These are phyloP conservation scores for Limonius californicus DNA, from an alignment of 1,140 invertebrate genomes.

Conservation along the genomic window DNA sequence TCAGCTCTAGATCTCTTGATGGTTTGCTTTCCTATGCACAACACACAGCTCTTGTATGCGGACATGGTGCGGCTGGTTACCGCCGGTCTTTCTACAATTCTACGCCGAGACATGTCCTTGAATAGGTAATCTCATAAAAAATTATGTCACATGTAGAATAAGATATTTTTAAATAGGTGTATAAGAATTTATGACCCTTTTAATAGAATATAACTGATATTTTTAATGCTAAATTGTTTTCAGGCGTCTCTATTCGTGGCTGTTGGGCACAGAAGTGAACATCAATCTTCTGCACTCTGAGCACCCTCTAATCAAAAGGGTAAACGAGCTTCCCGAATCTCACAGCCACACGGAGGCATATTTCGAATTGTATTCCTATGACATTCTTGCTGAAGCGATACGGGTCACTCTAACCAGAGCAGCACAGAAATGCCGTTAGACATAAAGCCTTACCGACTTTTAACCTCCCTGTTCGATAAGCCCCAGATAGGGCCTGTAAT, in stretches of 20 bases:
- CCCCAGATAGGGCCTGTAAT: slow-evolving; percentile 83
- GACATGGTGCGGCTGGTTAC: slow-evolving; percentile 78
- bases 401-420: slow-evolving; percentile 59
- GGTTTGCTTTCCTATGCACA: slow-evolving; percentile 83
- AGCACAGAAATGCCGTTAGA: slow-evolving; percentile 59
- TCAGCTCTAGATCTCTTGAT: slow-evolving; percentile 82
- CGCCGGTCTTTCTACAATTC: slow-evolving; percentile 76
- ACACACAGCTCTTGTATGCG: slow-evolving; percentile 66
- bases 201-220: no score
- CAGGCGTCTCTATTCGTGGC: slow-evolving; percentile 78
- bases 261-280: slow-evolving; percentile 70
- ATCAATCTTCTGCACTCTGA: slow-evolving; percentile 48
- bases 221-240: slow-evolving; percentile 23
- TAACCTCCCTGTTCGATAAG: slow-evolving; percentile 86
- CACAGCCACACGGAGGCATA: slow-evolving; percentile 49
- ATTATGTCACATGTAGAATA: not conserved
- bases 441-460: slow-evolving; percentile 77
- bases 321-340: slow-evolving; percentile 39
- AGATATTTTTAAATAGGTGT: not conserved
- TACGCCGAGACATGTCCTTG: slow-evolving; percentile 88
- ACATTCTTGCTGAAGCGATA: slow-evolving; percentile 62
- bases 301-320: slow-evolving; percentile 47
- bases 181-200: not conserved
- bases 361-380: slow-evolving; percentile 45
- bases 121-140: slow-evolving; percentile 58